Percentiles rank a stretch among this genome's conserved stretches.
Evolutionary conservation across 2,797 vertebrate species (phyloP).

Genomic region (Lacerta bilineata): DNA sequence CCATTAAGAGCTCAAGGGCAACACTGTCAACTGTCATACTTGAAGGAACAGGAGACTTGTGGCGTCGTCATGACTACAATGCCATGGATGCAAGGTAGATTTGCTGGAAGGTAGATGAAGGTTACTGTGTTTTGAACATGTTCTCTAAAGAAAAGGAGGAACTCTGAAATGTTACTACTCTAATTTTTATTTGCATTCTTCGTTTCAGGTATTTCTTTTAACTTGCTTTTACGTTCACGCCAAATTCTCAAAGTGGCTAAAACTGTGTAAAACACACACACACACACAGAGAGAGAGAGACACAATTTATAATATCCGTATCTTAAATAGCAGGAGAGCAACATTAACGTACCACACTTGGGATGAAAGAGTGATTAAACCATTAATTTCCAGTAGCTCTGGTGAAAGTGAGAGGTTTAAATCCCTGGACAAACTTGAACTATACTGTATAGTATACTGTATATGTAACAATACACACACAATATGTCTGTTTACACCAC

Average conservation of each 20-base stretch:
- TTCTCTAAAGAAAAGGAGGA: neutral
- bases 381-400: neutral
- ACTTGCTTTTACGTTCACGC: neutral
- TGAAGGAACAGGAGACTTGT: constrained; percentile 30
- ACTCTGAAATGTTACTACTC: constrained; percentile 21
- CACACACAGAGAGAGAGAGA: neutral
- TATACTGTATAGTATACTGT: too few relatives aligned
- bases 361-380: neutral
- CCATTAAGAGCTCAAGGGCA: constrained; percentile 69
- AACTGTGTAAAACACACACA: neutral
- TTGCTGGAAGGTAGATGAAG: constrained; percentile 21
- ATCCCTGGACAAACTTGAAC: neutral
- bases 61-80: constrained; percentile 24
- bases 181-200: constrained; percentile 1
- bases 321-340: neutral
- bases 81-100: constrained; percentile 52
- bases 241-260: neutral
- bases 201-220: neutral
- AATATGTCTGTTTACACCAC: neutral
- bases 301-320: neutral
- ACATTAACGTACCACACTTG: neutral
- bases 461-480: too few relatives aligned
- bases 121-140: neutral
- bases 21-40: constrained; percentile 57
- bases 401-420: neutral